Evolutionary conservation across 1,140 invertebrate genomes (phyloP).

Genomic region (Drosophila arawakana): DNA sequence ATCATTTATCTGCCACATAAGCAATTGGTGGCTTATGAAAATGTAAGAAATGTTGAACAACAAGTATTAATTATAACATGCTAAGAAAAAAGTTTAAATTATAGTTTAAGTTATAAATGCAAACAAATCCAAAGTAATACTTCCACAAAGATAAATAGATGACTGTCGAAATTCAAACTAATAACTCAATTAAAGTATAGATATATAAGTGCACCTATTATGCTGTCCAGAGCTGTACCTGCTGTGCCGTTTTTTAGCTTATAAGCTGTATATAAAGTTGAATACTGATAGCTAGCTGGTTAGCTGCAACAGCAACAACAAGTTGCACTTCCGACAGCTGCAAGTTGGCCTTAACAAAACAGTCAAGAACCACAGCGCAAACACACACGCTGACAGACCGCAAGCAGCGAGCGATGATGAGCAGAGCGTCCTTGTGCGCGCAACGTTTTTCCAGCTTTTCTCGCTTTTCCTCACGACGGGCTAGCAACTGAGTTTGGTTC

Average conservation of each 20-base stretch:
- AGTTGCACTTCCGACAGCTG: constrained; percentile 69
- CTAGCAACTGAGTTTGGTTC: neutral
- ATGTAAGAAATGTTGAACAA: no score
- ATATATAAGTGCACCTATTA: neutral
- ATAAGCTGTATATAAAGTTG: constrained; percentile 1
- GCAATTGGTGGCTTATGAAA: no score
- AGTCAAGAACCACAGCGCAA: neutral
- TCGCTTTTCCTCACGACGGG: neutral
- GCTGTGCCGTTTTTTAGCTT: neutral
- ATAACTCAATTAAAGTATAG: no score
- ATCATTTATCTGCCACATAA: no score
- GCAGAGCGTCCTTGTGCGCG: constrained; percentile 30
- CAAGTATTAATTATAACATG: no score
- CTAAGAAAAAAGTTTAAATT: no score
- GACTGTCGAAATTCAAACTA: no score
- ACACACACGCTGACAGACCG: constrained; percentile 15
- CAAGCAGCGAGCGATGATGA: constrained; percentile 26
- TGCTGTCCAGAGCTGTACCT: neutral
- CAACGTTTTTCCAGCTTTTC: neutral
- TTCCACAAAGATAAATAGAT: no score
- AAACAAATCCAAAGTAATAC: no score
- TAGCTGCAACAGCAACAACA: constrained; percentile 50
- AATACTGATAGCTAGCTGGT: constrained; percentile 11
- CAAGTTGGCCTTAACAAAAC: constrained; percentile 51
- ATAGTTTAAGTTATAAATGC: no score